These are phyloP conservation scores for Crenichthys baileyi DNA, from an alignment of 2,797 vertebrate genomes.

Conservation along the genomic window DNA sequence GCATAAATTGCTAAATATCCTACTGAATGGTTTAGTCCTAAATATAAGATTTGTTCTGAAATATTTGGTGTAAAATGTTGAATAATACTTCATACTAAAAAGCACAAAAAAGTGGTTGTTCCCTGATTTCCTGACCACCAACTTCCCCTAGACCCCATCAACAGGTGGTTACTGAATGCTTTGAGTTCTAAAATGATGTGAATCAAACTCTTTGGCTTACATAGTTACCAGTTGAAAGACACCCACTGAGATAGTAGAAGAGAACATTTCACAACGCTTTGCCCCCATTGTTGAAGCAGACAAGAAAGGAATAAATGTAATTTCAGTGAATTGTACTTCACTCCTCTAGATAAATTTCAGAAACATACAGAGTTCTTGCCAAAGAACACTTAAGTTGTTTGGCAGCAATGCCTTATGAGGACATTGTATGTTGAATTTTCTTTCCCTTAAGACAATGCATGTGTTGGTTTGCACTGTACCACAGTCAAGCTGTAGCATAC, in stretches of 20 bases:
- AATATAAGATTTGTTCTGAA: background rate
- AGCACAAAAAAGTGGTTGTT: background rate
- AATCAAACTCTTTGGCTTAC: conserved; percentile 3
- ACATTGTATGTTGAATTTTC: background rate
- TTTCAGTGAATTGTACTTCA: background rate
- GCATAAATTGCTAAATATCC: background rate
- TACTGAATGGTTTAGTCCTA: background rate
- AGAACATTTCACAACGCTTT: background rate
- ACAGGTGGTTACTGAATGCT: conserved; percentile 1
- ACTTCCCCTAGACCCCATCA: background rate
- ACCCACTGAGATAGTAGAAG: conserved; percentile 2
- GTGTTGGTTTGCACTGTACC: background rate
- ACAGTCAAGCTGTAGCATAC: background rate
- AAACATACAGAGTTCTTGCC: background rate
- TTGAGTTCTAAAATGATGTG: background rate
- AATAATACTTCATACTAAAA: background rate
- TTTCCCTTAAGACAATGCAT: no score
- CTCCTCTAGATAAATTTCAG: background rate
- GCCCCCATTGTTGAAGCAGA: conserved; percentile 1
- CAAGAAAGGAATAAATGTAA: background rate
- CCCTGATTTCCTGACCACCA: background rate
- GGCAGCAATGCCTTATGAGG: background rate
- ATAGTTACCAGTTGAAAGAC: background rate
- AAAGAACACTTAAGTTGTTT: background rate
- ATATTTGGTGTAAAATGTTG: background rate